Percentiles rank a stretch among this genome's conserved stretches.
Evolutionary conservation across 2,113 vertebrate genomes (phyloP).

Genomic region (Halichoerus grypus): DNA sequence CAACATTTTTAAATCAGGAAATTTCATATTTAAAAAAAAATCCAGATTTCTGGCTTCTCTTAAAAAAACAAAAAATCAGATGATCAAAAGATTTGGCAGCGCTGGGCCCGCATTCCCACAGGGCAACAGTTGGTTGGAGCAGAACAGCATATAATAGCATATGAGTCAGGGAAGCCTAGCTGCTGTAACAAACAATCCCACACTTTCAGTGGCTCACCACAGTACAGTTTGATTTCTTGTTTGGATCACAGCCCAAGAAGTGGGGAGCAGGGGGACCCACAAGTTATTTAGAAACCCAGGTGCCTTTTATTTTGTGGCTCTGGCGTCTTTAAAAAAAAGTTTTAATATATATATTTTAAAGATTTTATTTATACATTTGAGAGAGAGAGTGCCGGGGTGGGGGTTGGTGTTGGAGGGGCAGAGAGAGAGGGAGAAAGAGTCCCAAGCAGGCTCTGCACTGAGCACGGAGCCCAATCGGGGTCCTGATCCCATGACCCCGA

Average conservation of each 20-base stretch:
- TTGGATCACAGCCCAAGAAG: not conserved
- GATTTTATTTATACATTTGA: not conserved
- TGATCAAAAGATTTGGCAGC: not conserved
- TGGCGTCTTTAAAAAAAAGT: not conserved
- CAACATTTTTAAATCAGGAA: conserved; percentile 60
- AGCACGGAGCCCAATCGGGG: not conserved
- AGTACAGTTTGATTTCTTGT: not conserved
- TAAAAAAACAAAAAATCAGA: conserved; percentile 15
- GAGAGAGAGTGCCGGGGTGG: not conserved
- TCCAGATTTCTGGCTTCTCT: conserved; percentile 42
- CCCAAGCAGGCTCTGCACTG: not conserved
- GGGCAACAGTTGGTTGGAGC: not conserved
- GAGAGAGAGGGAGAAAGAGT: not conserved
- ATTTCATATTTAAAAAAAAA: conserved; percentile 59
- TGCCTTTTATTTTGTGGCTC: not conserved
- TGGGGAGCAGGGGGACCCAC: too few relatives aligned
- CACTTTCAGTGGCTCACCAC: not conserved
- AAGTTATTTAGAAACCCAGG: not conserved
- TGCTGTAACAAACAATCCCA: not conserved
- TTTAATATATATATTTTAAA: not conserved
- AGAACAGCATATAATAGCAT: not conserved
- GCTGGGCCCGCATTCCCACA: not conserved
- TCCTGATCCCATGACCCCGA: not conserved
- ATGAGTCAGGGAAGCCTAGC: not conserved
- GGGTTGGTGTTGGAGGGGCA: not conserved